These are phyloP conservation scores for Sarcophilus harrisii DNA, from an alignment of 2,797 vertebrate species.

Conservation along the genomic window DNA sequence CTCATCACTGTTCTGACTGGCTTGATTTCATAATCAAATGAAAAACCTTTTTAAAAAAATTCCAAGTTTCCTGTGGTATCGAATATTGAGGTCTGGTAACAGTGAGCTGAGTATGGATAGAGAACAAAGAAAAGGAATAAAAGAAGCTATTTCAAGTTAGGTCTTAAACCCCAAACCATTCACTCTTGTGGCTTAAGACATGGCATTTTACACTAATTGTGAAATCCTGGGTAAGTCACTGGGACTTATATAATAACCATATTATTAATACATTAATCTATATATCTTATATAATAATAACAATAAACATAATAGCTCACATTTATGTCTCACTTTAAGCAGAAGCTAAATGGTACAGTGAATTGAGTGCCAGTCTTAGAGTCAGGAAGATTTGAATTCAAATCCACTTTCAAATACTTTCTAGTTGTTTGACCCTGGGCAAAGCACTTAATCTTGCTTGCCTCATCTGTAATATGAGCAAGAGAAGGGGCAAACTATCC, in stretches of 20 bases:
- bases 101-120: background rate
- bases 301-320: background rate
- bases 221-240: background rate
- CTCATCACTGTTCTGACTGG: constrained; percentile 5
- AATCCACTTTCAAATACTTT: background rate
- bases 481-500: background rate
- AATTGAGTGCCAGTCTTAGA: background rate
- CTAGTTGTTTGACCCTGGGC: background rate
- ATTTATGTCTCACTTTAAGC: background rate
- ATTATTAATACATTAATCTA: too few relatives aligned
- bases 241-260: constrained; percentile 4
- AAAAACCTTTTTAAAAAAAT: background rate
- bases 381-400: background rate
- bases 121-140: background rate
- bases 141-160: constrained; percentile 3
- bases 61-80: background rate
- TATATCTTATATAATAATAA: background rate
- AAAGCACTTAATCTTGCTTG: background rate
- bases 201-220: background rate
- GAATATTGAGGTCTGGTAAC: background rate
- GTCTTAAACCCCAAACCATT: background rate
- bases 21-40: constrained; percentile 41
- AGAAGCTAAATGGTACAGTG: background rate
- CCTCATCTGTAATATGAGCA: background rate
- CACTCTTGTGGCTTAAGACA: background rate